Base-by-base conservation (phyloP, 2,888 invertebrate species). In the Saturnia japonica region DNA sequence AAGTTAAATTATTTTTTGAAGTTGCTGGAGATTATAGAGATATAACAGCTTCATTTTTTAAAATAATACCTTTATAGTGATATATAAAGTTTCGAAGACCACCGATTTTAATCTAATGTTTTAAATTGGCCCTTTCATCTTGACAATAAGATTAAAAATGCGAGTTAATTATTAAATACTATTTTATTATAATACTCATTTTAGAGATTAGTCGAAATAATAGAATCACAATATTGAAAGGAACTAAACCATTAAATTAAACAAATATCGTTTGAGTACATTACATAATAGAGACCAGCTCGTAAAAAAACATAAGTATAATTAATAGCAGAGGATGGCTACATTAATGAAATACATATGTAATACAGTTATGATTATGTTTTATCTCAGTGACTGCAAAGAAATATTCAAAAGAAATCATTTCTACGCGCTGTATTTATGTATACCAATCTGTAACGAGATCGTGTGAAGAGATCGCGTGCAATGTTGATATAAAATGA, bases 211-310 rank as follows among this genome's bases (percentile, higher is more conserved):
- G 76, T 76, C 73, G 77, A 82, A 75, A 79, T 75, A 78, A 83
- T 78, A 84, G 83, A 84, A 83, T 78, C 83, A 82, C 77, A 81
- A 76, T 81, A 82, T 80, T 83, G 80, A 77, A 82, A 88, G 86
- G 86, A 86, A 88, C 83, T 83, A 60, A 85, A 82, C 80, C 75
- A 80, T 83, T 82, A 82, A 83, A 85, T 82, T 78, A 84, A 80
- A 81, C 82, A 85, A 88, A 90, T 89, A 91, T 88, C 86, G 86
- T 91, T 88, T 90, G 91, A 92, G 93, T 91, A 93, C 91, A 89
- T 85, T 87, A 87, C 86, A 87, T 78, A 87, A 82, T 82, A 89
- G 93, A 93, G 93, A 91, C 93, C 93, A 93, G 93, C 93, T 93
- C 93, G 79, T 87, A 86, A 86, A 84, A 81, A 86, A 80, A 82